Conservation (phyloP, 2,888 invertebrate species). For the Rambutsinella grinnellia region DNA sequence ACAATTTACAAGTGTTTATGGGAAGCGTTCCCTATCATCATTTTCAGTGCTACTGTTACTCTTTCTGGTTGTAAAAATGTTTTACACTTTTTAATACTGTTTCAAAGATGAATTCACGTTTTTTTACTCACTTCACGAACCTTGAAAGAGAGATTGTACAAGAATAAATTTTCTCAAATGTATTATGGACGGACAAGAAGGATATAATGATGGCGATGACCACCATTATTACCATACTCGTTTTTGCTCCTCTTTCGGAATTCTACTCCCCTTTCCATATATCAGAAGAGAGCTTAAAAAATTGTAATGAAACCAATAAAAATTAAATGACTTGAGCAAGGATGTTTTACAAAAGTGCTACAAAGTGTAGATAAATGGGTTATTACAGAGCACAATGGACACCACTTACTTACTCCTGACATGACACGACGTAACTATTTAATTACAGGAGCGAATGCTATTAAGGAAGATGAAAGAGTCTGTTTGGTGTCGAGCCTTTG, state of each 20-base stretch:
- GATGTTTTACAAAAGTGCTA: not conserved
- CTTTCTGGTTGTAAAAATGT: not conserved
- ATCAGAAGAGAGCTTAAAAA: not conserved
- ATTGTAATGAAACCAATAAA: constrained; percentile 41
- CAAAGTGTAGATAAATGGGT: not conserved
- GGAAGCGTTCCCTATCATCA: not conserved
- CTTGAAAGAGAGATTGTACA: not conserved
- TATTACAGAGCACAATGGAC: not conserved
- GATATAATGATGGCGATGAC: not conserved
- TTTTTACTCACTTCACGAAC: not conserved
- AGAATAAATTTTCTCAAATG: not conserved
- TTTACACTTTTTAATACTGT: not conserved
- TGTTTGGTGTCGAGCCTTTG: too few relatives aligned
- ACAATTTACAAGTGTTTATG: constrained; percentile 35
- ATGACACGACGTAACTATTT: not conserved
- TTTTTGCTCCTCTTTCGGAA: not conserved
- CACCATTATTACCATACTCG: constrained; percentile 22
- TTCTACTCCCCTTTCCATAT: not conserved
- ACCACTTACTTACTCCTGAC: not conserved
- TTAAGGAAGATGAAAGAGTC: too few relatives aligned
- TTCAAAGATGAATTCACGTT: not conserved
- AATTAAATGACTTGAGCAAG: not conserved
- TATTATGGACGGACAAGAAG: not conserved
- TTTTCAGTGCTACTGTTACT: not conserved
- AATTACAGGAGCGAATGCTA: not conserved